Evolutionary conservation across 2,797 vertebrate genomes (phyloP), one percentile per base, ranked within the genome.

Genomic region (Paguma larvata): DNA sequence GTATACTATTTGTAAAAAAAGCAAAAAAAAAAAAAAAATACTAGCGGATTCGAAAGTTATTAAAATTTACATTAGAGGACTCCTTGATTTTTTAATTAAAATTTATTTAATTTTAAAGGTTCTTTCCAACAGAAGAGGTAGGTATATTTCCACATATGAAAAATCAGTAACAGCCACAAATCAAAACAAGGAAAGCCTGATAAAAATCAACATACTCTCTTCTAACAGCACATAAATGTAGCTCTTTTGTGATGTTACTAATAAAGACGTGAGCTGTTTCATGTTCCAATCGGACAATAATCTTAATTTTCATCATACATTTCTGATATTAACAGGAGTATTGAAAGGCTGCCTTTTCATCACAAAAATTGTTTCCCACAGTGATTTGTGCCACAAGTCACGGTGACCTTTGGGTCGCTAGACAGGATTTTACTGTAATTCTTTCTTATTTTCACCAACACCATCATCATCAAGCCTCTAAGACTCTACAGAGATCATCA

Each of bases 81-180:
- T 98, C 98, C 88, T 2, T 98, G 97, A 97, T 98, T 98, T 98
- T 98, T 97, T 98, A 98, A 98, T 98, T 98, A 97, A 92, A 98
- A 97, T 98, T 98, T 98, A 98, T 99, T 98, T 98, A 98, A 99
- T 98, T 98, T 97, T 98, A 98, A 97, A 96, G 98, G 97, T 98
- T 98, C 92, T 98, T 98, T 98, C 97, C 98, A 99, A 98, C 97
- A 98, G 98, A 99, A 99, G 99, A 99, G 98, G 99, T 99, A 99
- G 99, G 98, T 98, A 97, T 98, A 98, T 98, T 98, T 98, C 98
- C 98, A 99, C 89, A 98, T 97, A 96, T 89, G 98, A 98, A 98
- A 98, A 98, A 97, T 97, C 88, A 72, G 89, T 97, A 98, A 98
- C 90, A 99, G 98, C 98, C 93, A 98, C 85, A 97, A 98, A 94